Base-by-base conservation (phyloP, 2,797 vertebrate genomes). In the Helarctos malayanus region DNA sequence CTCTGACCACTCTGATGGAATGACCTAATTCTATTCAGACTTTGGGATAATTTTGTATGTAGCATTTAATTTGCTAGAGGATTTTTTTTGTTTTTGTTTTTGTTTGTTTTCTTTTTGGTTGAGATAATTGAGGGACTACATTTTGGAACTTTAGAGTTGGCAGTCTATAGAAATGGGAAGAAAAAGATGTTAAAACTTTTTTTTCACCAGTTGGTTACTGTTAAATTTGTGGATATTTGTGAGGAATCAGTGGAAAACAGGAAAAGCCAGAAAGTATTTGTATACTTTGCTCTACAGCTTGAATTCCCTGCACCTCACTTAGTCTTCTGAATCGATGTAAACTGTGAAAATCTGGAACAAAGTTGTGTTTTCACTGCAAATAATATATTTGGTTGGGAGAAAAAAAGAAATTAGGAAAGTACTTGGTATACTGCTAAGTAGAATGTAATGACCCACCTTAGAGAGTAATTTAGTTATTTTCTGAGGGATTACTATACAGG, bases 321-420 rank as follows among this genome's bases (percentile, higher is more conserved):
- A 73, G 71, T 89, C 19, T 79, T 95, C 61, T 47, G 86, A 94
- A 75, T 93, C 80, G 21, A 69, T 61, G 16, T 23, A 41, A 52
- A 61, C 57, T 69, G 38, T 95, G 61, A 78, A 92, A 97, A 78
- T 73, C 54, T 75, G 29, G 38, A 52, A 35, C 73, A 81, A 13
- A 89, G 78, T 93, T 94, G 29, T 76, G 8, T 81, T 94, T 95
- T 90, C 35, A 87, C 23, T 80, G 49, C 23, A 94, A 54, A 82
- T 80, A 84, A 84, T 89, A 54, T 87, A 71, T 73, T 88, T 94
- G 68, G 52, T 94, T 47, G 35, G n/a, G 93, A 92, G 91, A 92
- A 76, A 65, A 61, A 68, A 4, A 90, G 38, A 89, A 89, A 69
- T 94, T 80, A 89, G 38, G 32, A 69, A 81, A 83, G 21, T 86